These are phyloP conservation scores for Psylliodes chrysocephalus DNA, from an alignment of 2,888 invertebrate species.

Conservation along the genomic window DNA sequence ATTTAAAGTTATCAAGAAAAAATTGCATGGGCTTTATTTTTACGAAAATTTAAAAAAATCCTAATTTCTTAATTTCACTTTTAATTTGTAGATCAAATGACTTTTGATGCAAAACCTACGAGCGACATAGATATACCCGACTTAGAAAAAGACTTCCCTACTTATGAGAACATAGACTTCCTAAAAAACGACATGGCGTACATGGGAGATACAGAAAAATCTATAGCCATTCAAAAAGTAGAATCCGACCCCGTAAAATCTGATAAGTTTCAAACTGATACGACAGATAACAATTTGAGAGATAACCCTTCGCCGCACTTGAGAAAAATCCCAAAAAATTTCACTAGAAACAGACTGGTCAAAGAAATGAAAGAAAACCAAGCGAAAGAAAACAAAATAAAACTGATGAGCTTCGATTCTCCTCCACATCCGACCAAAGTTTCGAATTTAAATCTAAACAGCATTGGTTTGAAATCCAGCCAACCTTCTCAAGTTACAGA, in stretches of 20 bases:
- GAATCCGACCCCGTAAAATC: constrained; percentile 31
- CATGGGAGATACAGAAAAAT: constrained; percentile 46
- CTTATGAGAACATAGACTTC: constrained; percentile 61
- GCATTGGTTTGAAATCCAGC: constrained; percentile 51
- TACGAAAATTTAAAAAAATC: too few species aligned
- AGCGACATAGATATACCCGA: neutral
- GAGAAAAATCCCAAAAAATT: constrained; percentile 61
- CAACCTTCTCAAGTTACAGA: constrained; percentile 56
- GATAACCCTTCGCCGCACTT: constrained; percentile 52
- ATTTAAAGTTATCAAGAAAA: too few species aligned
- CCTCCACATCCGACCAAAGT: constrained; percentile 38
- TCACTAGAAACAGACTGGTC: constrained; percentile 60
- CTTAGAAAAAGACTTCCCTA: constrained; percentile 46
- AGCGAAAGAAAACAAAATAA: constrained; percentile 38
- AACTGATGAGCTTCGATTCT: constrained; percentile 47
- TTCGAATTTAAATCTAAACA: constrained; percentile 55
- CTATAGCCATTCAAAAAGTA: constrained; percentile 48
- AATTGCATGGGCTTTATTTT: too few species aligned
- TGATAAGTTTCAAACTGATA: constrained; percentile 2
- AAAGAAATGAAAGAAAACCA: constrained; percentile 48
- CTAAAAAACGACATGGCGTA: constrained; percentile 58
- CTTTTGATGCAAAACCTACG: constrained; percentile 6
- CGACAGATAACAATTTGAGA: constrained; percentile 50
- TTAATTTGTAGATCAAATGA: neutral
- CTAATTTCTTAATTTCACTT: too few species aligned